phyloP scores from a whole-genome alignment of 2,888 invertebrate genomes.

The Caenorhabditis sp. region DNA sequence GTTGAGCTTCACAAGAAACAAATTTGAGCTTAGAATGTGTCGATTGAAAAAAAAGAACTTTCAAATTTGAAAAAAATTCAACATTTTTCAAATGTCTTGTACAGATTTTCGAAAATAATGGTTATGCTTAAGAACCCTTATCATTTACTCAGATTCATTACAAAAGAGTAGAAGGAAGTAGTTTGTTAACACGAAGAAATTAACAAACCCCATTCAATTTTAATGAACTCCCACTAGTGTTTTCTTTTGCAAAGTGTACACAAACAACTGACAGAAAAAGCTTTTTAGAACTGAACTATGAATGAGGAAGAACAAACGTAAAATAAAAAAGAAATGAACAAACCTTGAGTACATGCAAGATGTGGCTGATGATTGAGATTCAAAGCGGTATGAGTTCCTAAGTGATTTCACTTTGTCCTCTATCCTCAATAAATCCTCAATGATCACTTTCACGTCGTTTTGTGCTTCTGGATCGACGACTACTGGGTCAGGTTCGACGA shows the following conservation, averaged over 20 bases:
- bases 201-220: slow-evolving; percentile 3
- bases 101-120: too few relatives aligned
- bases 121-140: too few relatives aligned
- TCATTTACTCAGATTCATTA: too few relatives aligned
- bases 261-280: slow-evolving; percentile 2
- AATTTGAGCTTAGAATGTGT: background rate
- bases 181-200: background rate
- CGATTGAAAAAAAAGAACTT: too few relatives aligned
- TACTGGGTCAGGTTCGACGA: slow-evolving; percentile 15
- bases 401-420: slow-evolving; percentile 70
- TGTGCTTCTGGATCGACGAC: slow-evolving; percentile 48
- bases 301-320: slow-evolving; percentile 2
- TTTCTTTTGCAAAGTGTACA: slow-evolving; percentile 4
- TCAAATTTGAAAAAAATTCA: too few relatives aligned
- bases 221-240: slow-evolving; percentile 21
- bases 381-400: slow-evolving; percentile 69
- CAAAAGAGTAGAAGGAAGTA: background rate
- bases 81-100: too few relatives aligned
- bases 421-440: slow-evolving; percentile 63
- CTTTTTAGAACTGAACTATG: background rate
- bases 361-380: slow-evolving; percentile 70
- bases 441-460: slow-evolving; percentile 65
- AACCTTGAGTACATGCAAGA: slow-evolving; percentile 73
- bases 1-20: background rate
- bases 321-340: slow-evolving; percentile 5